phyloP scores from a whole-genome alignment of 2,113 vertebrate genomes.

The Osmerus eperlanus region DNA sequence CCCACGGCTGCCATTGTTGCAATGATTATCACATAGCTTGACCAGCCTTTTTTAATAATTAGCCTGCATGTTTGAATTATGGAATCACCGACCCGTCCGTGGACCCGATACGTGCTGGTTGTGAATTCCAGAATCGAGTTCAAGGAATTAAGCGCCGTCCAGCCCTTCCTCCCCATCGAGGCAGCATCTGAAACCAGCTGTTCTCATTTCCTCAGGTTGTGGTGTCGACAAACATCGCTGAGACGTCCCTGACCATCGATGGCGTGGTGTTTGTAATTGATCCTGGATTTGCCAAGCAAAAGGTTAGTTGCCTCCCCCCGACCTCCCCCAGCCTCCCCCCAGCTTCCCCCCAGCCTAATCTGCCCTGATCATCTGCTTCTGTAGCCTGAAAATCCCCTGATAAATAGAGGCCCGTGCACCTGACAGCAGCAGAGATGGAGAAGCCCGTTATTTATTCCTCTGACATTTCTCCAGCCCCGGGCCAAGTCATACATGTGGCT shows the following conservation, averaged over 20 bases:
- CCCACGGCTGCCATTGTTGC: too few species aligned
- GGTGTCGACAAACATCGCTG: slow-evolving; percentile 96
- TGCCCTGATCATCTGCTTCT: slow-evolving; percentile 62
- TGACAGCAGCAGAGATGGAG: slow-evolving; percentile 67
- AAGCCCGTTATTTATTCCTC: slow-evolving; percentile 68
- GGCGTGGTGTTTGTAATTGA: slow-evolving; percentile 98
- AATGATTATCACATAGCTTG: too few species aligned
- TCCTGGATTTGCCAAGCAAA: slow-evolving; percentile 98
- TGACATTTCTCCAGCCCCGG: slow-evolving; percentile 70
- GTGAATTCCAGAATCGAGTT: too few species aligned
- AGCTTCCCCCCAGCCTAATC: slow-evolving; percentile 42
- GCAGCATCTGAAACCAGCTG: slow-evolving; percentile 20
- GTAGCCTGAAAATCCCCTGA: slow-evolving; percentile 68
- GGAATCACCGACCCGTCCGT: too few species aligned
- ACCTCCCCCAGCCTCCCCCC: not conserved
- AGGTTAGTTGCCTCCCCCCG: slow-evolving; percentile 73
- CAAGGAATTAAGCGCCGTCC: too few species aligned
- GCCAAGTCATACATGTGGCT: slow-evolving; percentile 57
- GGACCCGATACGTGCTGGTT: too few species aligned
- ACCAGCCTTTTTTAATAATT: too few species aligned
- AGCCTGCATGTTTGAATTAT: too few species aligned
- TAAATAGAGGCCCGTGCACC: slow-evolving; percentile 58
- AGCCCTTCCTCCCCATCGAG: too few species aligned
- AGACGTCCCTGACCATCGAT: slow-evolving; percentile 96
- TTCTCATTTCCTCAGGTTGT: slow-evolving; percentile 79